Conservation (phyloP, 2,113 vertebrate genomes). For the Enhydra lutris region DNA sequence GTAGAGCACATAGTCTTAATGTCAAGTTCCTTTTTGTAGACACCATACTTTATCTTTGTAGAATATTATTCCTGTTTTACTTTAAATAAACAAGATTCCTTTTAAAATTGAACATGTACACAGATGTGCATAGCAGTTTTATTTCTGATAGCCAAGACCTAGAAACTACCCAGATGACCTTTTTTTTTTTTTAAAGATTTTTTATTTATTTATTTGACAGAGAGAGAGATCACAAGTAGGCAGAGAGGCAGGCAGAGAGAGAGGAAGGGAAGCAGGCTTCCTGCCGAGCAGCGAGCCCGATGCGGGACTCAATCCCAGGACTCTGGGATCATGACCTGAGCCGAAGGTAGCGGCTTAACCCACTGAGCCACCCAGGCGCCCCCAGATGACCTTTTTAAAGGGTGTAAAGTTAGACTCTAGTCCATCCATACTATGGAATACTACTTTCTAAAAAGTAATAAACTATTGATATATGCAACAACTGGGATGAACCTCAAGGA, state of each 20-base stretch:
- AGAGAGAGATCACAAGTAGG: too few species aligned
- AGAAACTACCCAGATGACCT: neutral
- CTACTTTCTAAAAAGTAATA: neutral
- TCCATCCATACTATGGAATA: neutral
- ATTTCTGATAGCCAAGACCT: neutral
- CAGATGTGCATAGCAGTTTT: neutral
- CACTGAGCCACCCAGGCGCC: too few species aligned
- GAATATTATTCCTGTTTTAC: neutral
- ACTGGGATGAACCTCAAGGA: neutral
- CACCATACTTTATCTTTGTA: neutral
- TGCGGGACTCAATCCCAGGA: too few species aligned
- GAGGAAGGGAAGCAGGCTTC: too few species aligned
- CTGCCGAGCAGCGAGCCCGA: too few species aligned
- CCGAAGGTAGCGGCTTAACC: too few species aligned
- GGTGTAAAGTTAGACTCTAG: neutral
- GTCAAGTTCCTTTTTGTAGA: neutral
- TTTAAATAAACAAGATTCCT: neutral
- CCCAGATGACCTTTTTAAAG: neutral
- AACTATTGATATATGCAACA: neutral
- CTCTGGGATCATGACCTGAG: too few species aligned
- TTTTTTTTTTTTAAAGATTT: too few species aligned
- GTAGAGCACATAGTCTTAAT: neutral
- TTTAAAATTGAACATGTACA: neutral
- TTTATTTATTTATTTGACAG: too few species aligned
- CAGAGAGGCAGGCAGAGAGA: too few species aligned